These are phyloP conservation scores for Sycophila texana DNA, from an alignment of 2,888 invertebrate species.

Conservation along the genomic window DNA sequence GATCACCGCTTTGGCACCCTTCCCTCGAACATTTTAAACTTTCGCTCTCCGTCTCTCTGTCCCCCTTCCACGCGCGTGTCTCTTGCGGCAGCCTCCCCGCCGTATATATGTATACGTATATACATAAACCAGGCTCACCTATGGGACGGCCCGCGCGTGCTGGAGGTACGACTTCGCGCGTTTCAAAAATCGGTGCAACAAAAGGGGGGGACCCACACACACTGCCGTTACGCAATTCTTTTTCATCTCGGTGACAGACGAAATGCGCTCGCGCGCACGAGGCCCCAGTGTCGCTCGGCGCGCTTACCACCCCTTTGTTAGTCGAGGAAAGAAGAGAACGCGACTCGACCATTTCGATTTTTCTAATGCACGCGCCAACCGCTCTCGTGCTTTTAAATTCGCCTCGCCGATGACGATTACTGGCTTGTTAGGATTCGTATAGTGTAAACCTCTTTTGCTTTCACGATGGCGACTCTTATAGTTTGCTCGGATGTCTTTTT, in stretches of 20 bases:
- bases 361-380: slow-evolving; percentile 28
- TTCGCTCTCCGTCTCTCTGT: slow-evolving; percentile 57
- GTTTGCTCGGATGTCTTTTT: neutral
- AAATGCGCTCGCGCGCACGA: slow-evolving; percentile 53
- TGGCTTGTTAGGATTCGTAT: slow-evolving; percentile 19
- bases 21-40: slow-evolving; percentile 74
- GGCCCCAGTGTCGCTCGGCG: slow-evolving; percentile 43
- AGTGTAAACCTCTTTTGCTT: neutral
- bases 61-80: slow-evolving; percentile 46
- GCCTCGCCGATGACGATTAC: slow-evolving; percentile 37
- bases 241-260: slow-evolving; percentile 62
- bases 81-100: slow-evolving; percentile 49
- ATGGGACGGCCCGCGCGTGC: slow-evolving; percentile 4
- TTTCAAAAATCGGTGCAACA: slow-evolving; percentile 51
- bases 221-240: slow-evolving; percentile 64
- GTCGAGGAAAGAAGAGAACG: slow-evolving; percentile 48
- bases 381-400: slow-evolving; percentile 30
- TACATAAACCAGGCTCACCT: slow-evolving; percentile 43
- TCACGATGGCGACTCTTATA: neutral
- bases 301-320: slow-evolving; percentile 50
- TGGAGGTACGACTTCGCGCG: slow-evolving; percentile 50
- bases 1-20: slow-evolving; percentile 64
- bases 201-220: slow-evolving; percentile 38
- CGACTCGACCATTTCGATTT: slow-evolving; percentile 46
- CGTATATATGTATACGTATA: slow-evolving; percentile 5